phyloP scores from a whole-genome alignment of 1,140 invertebrate species.

The Tribolium castaneum region DNA sequence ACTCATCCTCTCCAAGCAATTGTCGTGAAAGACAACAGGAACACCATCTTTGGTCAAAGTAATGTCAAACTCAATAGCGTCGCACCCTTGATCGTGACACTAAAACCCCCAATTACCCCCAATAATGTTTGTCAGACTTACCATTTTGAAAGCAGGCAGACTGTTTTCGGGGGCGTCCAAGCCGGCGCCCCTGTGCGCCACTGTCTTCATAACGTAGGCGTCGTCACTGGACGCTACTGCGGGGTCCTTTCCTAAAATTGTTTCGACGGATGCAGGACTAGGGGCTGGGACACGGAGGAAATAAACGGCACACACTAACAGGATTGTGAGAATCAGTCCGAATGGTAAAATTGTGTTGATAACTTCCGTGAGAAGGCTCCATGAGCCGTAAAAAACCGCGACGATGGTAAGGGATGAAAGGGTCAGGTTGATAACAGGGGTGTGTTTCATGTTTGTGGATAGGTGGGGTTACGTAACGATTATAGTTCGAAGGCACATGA shows the following conservation, averaged over 20 bases:
- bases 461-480: neutral
- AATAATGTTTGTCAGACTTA: conserved; percentile 58
- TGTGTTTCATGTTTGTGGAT: conserved; percentile 4
- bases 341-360: conserved; percentile 56
- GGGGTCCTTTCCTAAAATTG: conserved; percentile 65
- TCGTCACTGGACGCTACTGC: conserved; percentile 54
- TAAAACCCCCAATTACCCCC: conserved; percentile 61
- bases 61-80: conserved; percentile 82
- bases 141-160: conserved; percentile 75
- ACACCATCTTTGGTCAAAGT: conserved; percentile 77
- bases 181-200: conserved; percentile 77
- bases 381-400: conserved; percentile 33
- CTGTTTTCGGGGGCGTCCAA: conserved; percentile 82
- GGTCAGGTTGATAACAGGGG: neutral
- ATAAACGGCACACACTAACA: conserved; percentile 50
- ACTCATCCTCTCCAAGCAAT: conserved; percentile 76
- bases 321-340: conserved; percentile 50
- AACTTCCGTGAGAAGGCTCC: conserved; percentile 41
- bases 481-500: neutral
- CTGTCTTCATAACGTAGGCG: conserved; percentile 66
- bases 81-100: conserved; percentile 74
- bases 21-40: conserved; percentile 81
- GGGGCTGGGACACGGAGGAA: conserved; percentile 61
- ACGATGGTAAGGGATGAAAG: neutral
- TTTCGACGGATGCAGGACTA: conserved; percentile 57